Evolutionary conservation across 2,888 invertebrate species (phyloP).

Genomic region (Ormyrus pomaceus): DNA sequence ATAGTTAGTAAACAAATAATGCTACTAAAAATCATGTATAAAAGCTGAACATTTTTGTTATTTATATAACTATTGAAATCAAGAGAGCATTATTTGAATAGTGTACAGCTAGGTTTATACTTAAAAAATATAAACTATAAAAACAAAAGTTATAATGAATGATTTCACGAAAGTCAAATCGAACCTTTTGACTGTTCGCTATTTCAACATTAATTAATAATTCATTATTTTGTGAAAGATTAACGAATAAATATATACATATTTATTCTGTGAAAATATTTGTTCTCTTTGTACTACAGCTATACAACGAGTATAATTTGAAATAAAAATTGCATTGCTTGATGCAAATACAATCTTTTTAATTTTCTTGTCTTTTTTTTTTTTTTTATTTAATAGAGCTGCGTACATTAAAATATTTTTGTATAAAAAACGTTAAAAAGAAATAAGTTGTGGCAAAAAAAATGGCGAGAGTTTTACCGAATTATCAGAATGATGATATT

Average conservation of each 20-base stretch:
- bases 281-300: too few relatives aligned
- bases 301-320: neutral
- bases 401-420: too few relatives aligned
- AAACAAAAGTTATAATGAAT: neutral
- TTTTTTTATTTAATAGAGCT: too few relatives aligned
- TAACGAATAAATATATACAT: slow-evolving; percentile 33
- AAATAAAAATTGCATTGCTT: neutral
- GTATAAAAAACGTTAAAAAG: neutral
- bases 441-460: neutral
- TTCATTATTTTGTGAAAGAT: slow-evolving; percentile 29
- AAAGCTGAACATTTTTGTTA: slow-evolving; percentile 18
- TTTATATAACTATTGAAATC: slow-evolving; percentile 21
- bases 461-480: slow-evolving; percentile 14
- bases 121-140: slow-evolving; percentile 21
- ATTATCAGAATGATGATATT: slow-evolving; percentile 32
- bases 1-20: slow-evolving; percentile 4
- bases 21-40: neutral
- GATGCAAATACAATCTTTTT: too few relatives aligned
- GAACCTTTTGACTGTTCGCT: neutral
- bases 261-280: slow-evolving; percentile 26
- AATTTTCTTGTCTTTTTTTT: too few relatives aligned
- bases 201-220: slow-evolving; percentile 2
- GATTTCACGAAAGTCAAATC: neutral
- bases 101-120: neutral
- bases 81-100: neutral